Percentiles rank a stretch among this genome's conserved stretches.
phyloP scores from a whole-genome alignment of 1,140 invertebrate species.

The Tetramorium alpestre region DNA sequence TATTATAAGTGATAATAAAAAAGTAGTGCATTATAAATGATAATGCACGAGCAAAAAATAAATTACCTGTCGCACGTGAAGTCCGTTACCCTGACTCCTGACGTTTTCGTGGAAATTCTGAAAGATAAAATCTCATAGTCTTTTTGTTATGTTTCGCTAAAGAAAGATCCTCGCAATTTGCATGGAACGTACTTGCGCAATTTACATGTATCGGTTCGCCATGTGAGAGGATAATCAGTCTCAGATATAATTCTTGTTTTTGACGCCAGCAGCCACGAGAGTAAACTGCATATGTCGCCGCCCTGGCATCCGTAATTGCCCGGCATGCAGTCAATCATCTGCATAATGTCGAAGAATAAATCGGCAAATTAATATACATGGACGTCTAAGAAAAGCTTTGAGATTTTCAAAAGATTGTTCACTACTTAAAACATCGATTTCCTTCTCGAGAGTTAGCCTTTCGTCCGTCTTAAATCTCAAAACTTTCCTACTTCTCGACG shows the following conservation, averaged over 20 bases:
- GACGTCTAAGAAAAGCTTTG: background rate
- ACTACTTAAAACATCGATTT: background rate
- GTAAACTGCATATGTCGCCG: conserved; percentile 92
- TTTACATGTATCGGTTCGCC: conserved; percentile 87
- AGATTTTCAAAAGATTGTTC: background rate
- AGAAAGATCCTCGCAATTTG: conserved; percentile 11
- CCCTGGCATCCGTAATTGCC: conserved; percentile 92
- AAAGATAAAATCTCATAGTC: conserved; percentile 35
- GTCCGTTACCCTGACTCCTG: conserved; percentile 78
- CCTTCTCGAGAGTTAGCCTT: background rate
- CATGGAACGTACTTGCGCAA: conserved; percentile 81
- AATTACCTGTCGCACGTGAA: conserved; percentile 86
- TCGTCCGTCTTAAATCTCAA: background rate
- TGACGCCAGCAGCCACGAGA: conserved; percentile 90
- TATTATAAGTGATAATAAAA: background rate
- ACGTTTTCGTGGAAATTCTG: conserved; percentile 69
- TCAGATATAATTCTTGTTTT: conserved; percentile 87
- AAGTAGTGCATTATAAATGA: background rate
- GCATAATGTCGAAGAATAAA: conserved; percentile 5
- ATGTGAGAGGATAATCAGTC: conserved; percentile 89
- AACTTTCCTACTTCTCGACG: background rate
- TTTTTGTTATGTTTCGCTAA: conserved; percentile 17
- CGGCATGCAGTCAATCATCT: conserved; percentile 93
- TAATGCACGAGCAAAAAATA: background rate
- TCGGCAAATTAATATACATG: background rate